Base-by-base conservation (phyloP, 2,113 vertebrate genomes). In the Maccullochella peelii region DNA sequence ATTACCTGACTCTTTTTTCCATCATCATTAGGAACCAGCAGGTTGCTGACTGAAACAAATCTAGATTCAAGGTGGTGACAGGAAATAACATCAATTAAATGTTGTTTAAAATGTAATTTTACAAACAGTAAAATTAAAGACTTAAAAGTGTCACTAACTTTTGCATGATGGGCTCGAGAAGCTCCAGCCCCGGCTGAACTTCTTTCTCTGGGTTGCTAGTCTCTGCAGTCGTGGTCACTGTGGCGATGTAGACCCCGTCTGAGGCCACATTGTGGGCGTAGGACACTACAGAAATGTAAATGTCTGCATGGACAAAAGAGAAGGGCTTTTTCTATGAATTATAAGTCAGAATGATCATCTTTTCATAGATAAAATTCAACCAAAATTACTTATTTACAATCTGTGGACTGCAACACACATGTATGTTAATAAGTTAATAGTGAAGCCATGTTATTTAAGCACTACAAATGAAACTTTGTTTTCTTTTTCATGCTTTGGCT, bases 231-330 rank as follows among this genome's bases (percentile, higher is more conserved):
- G 98, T 98, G 91, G 97, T 99, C 78, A 97, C 97, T 0, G 97
- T 97, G 80, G 98, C 98, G 1, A 99, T 96, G 92, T 97, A 99
- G 93, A 97, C 97, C 59, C 98, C 98, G 54, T 97, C 97, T 3
- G 97, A 95, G 0, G 98, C 96, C 91, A 99, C 97, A 0, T 96
- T 98, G 92, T 99, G 98, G 0, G 95, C 89, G 0, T 94, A 96
- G 67, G 98, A 99, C 88, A 98, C 96, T 91, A 99, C 96, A 88
- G 97, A 97, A 82, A 99, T 96, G 12, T 97, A 98, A 95, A 99
- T 97, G 38, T 99, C 98, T 99, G 87, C 27, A 58, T n/a, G 84
- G 8, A 70, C 75, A 68, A 69, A 71, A 67, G 0, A 50, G 14
- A 62, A 9, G 58, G 2, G 4, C 1, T 6, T 27, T 27, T 33